phyloP scores from a whole-genome alignment of 2,113 vertebrate genomes.

The Paradisaea rubra region DNA sequence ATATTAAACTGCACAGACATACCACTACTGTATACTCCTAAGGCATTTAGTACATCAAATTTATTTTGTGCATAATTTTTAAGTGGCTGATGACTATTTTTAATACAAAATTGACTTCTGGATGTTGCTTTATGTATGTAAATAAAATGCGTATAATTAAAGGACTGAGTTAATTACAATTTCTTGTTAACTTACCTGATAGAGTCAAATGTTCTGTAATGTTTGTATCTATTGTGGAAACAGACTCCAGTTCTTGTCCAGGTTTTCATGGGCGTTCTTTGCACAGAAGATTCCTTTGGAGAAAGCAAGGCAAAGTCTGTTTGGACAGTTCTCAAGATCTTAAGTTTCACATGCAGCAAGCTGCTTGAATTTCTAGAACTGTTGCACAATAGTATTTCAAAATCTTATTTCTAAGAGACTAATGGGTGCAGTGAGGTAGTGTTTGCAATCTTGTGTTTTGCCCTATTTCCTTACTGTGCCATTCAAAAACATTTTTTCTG shows the following conservation, averaged over 20 bases:
- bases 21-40: neutral
- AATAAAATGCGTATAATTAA: slow-evolving; percentile 38
- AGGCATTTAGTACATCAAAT: neutral
- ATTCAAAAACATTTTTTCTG: neutral
- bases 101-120: neutral
- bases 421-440: neutral
- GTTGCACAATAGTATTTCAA: neutral
- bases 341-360: neutral
- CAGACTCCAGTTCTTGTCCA: neutral
- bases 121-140: neutral
- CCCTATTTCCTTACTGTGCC: neutral
- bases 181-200: neutral
- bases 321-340: neutral
- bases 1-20: neutral
- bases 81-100: slow-evolving; percentile 5
- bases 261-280: neutral
- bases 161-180: slow-evolving; percentile 21
- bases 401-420: neutral
- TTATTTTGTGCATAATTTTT: slow-evolving; percentile 16
- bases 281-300: neutral
- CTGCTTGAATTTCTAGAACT: neutral
- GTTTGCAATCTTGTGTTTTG: neutral
- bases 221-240: neutral
- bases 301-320: neutral
- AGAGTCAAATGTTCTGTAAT: neutral